These are phyloP conservation scores for Acinonyx jubatus DNA, from an alignment of 2,113 vertebrate species.

Conservation along the genomic window DNA sequence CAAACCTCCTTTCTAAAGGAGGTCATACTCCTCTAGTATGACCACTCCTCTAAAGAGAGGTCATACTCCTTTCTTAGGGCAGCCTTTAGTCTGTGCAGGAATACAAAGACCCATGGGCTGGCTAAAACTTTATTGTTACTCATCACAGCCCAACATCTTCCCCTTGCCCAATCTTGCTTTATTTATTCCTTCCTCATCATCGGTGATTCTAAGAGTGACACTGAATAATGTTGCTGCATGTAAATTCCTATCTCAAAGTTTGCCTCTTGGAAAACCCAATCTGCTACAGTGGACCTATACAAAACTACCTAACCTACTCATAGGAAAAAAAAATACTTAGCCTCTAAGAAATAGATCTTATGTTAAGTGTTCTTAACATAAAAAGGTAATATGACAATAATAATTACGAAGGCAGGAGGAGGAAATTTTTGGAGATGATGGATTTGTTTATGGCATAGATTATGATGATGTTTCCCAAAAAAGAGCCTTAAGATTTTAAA, in stretches of 20 bases:
- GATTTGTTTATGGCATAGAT: background rate
- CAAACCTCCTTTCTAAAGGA: too few relatives aligned
- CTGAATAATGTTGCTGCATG: background rate
- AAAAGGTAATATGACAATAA: background rate
- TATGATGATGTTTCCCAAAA: background rate
- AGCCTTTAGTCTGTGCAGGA: background rate
- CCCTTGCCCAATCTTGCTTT: background rate
- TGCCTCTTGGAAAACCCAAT: background rate
- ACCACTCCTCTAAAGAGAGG: too few relatives aligned
- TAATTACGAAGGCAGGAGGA: background rate
- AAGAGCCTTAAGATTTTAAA: background rate
- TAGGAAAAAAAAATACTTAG: background rate
- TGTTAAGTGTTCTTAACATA: background rate
- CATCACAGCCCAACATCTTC: background rate
- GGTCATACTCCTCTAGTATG: too few relatives aligned
- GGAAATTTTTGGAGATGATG: background rate
- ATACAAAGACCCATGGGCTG: background rate
- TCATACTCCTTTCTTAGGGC: too few relatives aligned
- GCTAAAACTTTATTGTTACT: background rate
- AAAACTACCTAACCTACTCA: background rate
- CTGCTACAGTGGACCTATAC: background rate
- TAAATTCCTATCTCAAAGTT: background rate
- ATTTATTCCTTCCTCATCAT: background rate
- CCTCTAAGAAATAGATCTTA: background rate
- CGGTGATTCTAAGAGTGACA: background rate